phyloP scores from a whole-genome alignment of 2,113 vertebrate species.

The Rhabdomys dilectus region DNA sequence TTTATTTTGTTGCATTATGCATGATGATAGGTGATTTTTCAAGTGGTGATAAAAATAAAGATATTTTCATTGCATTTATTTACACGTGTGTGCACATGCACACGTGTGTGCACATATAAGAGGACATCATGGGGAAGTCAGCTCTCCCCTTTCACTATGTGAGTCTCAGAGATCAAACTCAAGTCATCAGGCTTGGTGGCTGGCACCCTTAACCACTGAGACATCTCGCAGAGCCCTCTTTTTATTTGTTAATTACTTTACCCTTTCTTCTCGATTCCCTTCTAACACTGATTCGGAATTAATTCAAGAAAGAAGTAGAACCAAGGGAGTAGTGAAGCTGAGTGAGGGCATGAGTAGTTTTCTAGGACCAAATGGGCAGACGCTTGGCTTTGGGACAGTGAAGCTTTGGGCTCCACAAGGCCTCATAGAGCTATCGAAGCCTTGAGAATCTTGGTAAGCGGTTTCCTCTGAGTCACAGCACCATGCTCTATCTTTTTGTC shows the following conservation, averaged over 20 bases:
- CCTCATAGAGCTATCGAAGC: background rate
- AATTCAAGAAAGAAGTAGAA: background rate
- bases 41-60: background rate
- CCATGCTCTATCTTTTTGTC: background rate
- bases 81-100: background rate
- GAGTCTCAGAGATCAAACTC: background rate
- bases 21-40: conserved; percentile 4
- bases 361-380: background rate
- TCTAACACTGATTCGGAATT: background rate
- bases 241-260: background rate
- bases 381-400: background rate
- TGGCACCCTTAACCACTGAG: background rate
- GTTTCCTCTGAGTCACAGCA: background rate
- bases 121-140: background rate
- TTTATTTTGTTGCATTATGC: background rate
- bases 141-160: background rate
- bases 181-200: background rate
- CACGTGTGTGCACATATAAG: too few relatives aligned
- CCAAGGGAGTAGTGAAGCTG: background rate
- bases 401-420: background rate
- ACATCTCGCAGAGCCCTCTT: background rate
- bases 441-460: background rate
- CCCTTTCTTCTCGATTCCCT: background rate
- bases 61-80: background rate
- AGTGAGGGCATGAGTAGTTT: background rate